Percentiles rank a stretch among this genome's conserved stretches.
Conservation (phyloP, 2,888 invertebrate genomes). For the Macrosoma leucophasiata region DNA sequence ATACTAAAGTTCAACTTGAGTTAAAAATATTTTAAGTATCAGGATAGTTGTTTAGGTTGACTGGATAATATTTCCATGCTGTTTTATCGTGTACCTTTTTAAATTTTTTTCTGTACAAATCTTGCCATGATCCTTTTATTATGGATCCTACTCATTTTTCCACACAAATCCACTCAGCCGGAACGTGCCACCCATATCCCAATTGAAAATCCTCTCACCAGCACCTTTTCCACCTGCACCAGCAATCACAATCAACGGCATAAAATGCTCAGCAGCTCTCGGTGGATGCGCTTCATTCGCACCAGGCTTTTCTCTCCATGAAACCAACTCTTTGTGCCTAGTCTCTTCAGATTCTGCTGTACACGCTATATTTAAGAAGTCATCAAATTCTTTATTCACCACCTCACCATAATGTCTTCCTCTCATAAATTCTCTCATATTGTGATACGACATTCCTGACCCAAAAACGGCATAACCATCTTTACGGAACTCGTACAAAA, state of each 20-base stretch:
- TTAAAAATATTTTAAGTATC: too few relatives aligned
- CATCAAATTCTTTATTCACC: constrained; percentile 59
- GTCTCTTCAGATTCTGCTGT: constrained; percentile 43
- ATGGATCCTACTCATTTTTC: constrained; percentile 42
- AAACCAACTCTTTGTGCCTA: constrained; percentile 39
- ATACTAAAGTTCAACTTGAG: too few relatives aligned
- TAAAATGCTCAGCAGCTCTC: constrained; percentile 59
- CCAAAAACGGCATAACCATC: constrained; percentile 60
- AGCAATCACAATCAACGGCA: constrained; percentile 60
- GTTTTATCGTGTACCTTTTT: constrained; percentile 5
- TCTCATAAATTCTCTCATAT: constrained; percentile 57
- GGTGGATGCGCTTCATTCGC: constrained; percentile 58
- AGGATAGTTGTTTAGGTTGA: not conserved
- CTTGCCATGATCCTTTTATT: too few relatives aligned
- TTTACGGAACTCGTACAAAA: constrained; percentile 49
- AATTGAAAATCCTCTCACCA: constrained; percentile 58
- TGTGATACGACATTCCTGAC: constrained; percentile 68
- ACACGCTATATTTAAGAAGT: constrained; percentile 51
- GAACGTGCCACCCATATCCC: constrained; percentile 57
- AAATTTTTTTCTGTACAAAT: not conserved
- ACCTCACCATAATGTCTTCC: constrained; percentile 35
- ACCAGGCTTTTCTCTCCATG: constrained; percentile 52
- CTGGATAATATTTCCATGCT: not conserved
- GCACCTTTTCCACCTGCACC: constrained; percentile 54
- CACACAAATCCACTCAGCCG: constrained; percentile 61